Conservation (phyloP, 92 coral and sea anemone genomes). For the Epizoanthus illoricatus region DNA sequence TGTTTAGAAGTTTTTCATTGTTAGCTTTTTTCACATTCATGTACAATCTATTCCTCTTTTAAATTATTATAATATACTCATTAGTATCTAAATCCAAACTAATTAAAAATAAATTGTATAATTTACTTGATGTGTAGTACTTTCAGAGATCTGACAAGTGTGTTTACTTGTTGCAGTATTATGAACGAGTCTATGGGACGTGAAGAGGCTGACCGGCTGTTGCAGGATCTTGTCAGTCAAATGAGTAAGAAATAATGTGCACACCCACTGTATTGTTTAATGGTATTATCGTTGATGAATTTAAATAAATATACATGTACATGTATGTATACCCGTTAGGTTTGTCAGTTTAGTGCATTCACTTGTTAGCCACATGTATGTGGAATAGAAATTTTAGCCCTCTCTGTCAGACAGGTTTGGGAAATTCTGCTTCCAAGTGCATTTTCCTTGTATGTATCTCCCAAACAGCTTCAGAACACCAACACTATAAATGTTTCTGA, state of each 20-base stretch:
- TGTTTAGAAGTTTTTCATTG: too few relatives aligned
- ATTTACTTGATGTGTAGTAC: background rate
- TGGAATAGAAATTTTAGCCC: too few relatives aligned
- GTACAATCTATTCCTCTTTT: too few relatives aligned
- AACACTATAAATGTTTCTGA: too few relatives aligned
- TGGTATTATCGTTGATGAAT: background rate
- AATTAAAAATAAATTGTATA: background rate
- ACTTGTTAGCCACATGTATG: background rate
- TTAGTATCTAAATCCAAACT: too few relatives aligned
- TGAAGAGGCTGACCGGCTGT: constrained; percentile 93
- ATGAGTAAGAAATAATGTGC: constrained; percentile 75
- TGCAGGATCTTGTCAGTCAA: constrained; percentile 90
- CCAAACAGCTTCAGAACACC: too few relatives aligned
- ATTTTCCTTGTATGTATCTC: too few relatives aligned
- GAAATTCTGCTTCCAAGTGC: too few relatives aligned
- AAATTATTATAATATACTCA: too few relatives aligned
- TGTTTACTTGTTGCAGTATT: constrained; percentile 53
- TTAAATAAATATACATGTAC: too few relatives aligned
- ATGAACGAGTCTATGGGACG: constrained; percentile 92
- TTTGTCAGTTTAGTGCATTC: background rate
- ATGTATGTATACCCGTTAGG: background rate
- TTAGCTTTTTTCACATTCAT: too few relatives aligned
- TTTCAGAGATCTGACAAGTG: background rate
- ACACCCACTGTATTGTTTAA: background rate
- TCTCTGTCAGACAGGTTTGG: too few relatives aligned